A percentile compares a stretch with the other conserved stretches of the same genome.
These are phyloP conservation scores for Recurvirostra avosetta DNA, from an alignment of 2,113 vertebrate genomes.

Conservation along the genomic window DNA sequence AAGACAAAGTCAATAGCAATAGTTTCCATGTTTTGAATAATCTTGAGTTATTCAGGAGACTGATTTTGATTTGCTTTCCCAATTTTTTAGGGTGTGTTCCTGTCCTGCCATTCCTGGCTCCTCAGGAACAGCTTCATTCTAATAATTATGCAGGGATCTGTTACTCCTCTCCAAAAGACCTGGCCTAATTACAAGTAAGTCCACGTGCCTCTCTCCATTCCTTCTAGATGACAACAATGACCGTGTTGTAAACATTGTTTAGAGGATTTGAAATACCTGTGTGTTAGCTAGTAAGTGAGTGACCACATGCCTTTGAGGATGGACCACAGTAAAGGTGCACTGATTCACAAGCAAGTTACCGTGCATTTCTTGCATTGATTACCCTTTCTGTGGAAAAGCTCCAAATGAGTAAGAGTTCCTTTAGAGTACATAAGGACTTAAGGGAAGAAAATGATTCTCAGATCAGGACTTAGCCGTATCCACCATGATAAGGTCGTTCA, in stretches of 20 bases:
- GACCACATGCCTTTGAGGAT: background rate
- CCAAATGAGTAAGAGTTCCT: background rate
- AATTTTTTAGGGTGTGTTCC: background rate
- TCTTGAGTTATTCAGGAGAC: background rate
- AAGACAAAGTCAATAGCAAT: background rate
- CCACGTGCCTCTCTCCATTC: background rate
- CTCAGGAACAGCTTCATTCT: background rate
- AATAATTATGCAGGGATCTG: background rate
- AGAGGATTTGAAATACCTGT: background rate
- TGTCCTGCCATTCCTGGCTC: background rate
- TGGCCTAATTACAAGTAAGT: background rate
- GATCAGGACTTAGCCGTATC: background rate
- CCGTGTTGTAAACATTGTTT: background rate
- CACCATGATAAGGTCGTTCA: background rate
- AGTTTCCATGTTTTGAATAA: background rate
- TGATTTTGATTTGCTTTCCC: background rate
- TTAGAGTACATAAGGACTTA: background rate
- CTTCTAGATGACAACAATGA: background rate
- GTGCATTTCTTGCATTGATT: background rate
- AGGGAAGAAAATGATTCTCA: background rate
- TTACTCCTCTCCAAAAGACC: background rate
- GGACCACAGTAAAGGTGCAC: rapidly evolving
- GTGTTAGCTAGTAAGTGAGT: background rate
- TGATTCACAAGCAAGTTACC: background rate
- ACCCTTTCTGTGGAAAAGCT: background rate